A percentile compares a stretch with the other conserved stretches of the same genome.
These are phyloP conservation scores for Venustoraphidia nigricollis DNA, from an alignment of 2,888 invertebrate species.

Conservation along the genomic window DNA sequence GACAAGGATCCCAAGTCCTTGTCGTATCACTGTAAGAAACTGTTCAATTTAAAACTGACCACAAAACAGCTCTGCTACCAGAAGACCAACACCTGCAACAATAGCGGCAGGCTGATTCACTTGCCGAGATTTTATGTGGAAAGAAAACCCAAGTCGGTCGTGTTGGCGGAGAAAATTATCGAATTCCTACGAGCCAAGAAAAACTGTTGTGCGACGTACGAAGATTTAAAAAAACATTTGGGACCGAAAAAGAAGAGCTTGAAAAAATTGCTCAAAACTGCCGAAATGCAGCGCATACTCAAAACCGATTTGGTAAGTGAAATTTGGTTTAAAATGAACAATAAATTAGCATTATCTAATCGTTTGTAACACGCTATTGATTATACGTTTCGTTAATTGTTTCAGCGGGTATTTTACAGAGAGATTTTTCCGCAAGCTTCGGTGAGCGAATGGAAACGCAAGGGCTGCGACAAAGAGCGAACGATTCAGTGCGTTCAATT, in stretches of 20 bases:
- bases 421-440: constrained; percentile 39
- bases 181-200: constrained; percentile 36
- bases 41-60: constrained; percentile 41
- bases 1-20: constrained; percentile 44
- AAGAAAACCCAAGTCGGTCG: constrained; percentile 34
- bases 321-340: not conserved
- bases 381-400: constrained; percentile 8
- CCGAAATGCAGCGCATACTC: constrained; percentile 34
- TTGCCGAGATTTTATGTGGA: constrained; percentile 44
- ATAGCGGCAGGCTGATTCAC: constrained; percentile 37
- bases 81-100: constrained; percentile 27
- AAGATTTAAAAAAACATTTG: constrained; percentile 31
- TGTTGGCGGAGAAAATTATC: constrained; percentile 36
- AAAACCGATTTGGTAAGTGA: constrained; percentile 31
- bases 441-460: constrained; percentile 33
- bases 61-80: constrained; percentile 35
- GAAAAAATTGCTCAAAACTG: constrained; percentile 34
- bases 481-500: constrained; percentile 35
- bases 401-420: constrained; percentile 33
- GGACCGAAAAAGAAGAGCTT: constrained; percentile 25
- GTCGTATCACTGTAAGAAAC: constrained; percentile 44
- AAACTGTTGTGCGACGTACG: constrained; percentile 32
- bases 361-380: too few relatives aligned
- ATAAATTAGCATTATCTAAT: not conserved
- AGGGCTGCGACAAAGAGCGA: constrained; percentile 31